phyloP scores from a whole-genome alignment of 2,113 vertebrate species.

The Athene cunicularia region DNA sequence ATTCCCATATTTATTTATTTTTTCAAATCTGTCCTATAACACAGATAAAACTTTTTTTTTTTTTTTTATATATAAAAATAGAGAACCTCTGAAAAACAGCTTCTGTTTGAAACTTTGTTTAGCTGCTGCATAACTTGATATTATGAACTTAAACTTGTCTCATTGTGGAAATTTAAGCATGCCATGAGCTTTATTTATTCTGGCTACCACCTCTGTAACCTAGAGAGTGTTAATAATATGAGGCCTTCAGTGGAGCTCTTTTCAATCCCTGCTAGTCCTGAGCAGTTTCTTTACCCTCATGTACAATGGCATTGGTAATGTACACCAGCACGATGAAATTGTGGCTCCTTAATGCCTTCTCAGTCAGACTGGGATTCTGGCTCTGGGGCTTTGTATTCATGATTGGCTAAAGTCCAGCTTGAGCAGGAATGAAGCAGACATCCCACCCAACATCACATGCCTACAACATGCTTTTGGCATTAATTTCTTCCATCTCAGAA shows the following conservation, averaged over 20 bases:
- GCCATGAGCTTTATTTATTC: background rate
- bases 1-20: background rate
- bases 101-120: background rate
- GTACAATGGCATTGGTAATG: background rate
- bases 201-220: background rate
- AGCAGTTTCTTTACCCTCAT: background rate
- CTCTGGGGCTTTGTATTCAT: background rate
- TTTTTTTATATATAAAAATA: background rate
- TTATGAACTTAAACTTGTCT: background rate
- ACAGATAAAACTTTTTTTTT: background rate
- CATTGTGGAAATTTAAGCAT: background rate
- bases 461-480: background rate
- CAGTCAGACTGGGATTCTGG: background rate
- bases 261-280: background rate
- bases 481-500: fast-evolving
- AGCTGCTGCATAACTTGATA: background rate
- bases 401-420: background rate
- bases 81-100: background rate
- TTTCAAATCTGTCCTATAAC: background rate
- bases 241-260: background rate
- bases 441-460: background rate
- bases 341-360: background rate
- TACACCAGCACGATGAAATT: background rate
- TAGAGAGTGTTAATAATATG: background rate
- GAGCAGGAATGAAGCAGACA: background rate